These are phyloP conservation scores for Heterodera schachtii DNA, from an alignment of 1,140 invertebrate genomes.

Conservation along the genomic window DNA sequence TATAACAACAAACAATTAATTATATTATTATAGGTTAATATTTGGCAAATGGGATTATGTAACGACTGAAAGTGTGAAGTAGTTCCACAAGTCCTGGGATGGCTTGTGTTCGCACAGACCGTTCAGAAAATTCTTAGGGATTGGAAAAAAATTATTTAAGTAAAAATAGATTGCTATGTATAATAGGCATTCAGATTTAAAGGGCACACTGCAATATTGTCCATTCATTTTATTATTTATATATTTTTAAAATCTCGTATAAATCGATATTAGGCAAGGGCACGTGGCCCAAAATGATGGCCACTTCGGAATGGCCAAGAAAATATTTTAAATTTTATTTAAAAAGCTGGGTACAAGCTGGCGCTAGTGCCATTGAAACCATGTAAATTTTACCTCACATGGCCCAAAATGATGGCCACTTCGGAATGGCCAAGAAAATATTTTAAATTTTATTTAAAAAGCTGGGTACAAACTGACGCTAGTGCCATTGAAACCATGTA, in stretches of 20 bases:
- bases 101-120: conserved; percentile 37
- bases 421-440: too few species aligned
- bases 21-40: conserved; percentile 36
- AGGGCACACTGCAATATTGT: too few species aligned
- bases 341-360: too few species aligned
- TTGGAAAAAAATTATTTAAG: conserved; percentile 3
- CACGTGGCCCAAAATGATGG: too few species aligned
- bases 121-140: conserved; percentile 29
- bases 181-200: too few species aligned
- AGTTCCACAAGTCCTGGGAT: conserved; percentile 47
- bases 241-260: not conserved
- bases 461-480: too few species aligned
- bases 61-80: conserved; percentile 46
- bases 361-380: not conserved
- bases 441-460: too few species aligned
- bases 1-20: too few species aligned
- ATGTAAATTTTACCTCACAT: conserved; percentile 22
- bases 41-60: conserved; percentile 56
- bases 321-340: too few species aligned
- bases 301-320: too few species aligned
- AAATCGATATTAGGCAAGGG: not conserved
- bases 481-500: not conserved
- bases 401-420: too few species aligned
- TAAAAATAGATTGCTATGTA: too few species aligned
- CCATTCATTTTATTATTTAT: not conserved